phyloP scores from a whole-genome alignment of 2,113 vertebrate species.

The Phasianus colchicus region DNA sequence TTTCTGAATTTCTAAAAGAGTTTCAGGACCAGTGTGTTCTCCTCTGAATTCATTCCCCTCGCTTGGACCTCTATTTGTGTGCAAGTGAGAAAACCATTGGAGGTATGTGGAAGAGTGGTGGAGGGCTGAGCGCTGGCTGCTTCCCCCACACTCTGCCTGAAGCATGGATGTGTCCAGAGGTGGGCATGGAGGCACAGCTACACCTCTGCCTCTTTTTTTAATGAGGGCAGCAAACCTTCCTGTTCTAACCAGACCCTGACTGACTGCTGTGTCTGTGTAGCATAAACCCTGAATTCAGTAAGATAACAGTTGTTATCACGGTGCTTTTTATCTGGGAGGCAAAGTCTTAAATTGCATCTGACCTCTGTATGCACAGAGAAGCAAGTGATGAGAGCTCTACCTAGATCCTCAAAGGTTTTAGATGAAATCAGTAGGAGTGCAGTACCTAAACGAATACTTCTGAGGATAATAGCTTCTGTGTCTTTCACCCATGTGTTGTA shows the following conservation, averaged over 20 bases:
- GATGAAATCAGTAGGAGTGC: not conserved
- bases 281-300: not conserved
- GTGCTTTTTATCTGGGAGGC: constrained; percentile 13
- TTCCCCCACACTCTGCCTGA: not conserved
- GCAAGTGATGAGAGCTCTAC: not conserved
- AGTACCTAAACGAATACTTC: not conserved
- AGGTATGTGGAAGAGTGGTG: not conserved
- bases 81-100: not conserved
- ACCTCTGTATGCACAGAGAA: not conserved
- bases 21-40: not conserved
- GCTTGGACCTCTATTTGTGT: not conserved
- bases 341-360: constrained; percentile 32
- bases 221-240: constrained; percentile 8
- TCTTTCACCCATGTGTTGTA: not conserved
- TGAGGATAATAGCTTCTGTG: not conserved
- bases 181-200: not conserved
- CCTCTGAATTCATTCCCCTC: not conserved
- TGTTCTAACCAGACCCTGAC: not conserved
- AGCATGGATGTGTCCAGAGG: rapidly evolving
- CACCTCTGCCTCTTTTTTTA: not conserved
- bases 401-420: not conserved
- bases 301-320: not conserved
- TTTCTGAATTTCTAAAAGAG: not conserved
- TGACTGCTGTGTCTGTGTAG: not conserved
- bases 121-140: not conserved